phyloP scores from a whole-genome alignment of 1,140 invertebrate species.

The Andricus grossulariae region DNA sequence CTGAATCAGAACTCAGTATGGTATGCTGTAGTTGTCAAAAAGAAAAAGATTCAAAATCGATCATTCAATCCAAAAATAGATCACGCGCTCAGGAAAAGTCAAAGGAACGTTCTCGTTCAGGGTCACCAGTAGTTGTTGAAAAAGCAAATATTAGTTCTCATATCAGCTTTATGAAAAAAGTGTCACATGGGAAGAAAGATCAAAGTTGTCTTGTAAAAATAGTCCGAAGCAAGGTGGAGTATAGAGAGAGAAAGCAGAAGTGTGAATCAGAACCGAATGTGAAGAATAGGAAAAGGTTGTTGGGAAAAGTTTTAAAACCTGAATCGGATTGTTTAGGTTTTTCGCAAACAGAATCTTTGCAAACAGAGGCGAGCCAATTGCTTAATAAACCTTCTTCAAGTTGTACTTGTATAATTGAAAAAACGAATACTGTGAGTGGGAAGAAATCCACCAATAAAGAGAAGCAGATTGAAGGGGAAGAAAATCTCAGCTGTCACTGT shows the following conservation, averaged over 20 bases:
- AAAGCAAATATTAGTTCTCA: not conserved
- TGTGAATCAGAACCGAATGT: not conserved
- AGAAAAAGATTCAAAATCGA: slow-evolving; percentile 2
- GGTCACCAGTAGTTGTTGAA: not conserved
- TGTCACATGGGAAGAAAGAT: slow-evolving; percentile 39
- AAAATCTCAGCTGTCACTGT: not conserved
- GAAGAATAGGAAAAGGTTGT: not conserved
- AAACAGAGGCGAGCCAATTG: too few species aligned
- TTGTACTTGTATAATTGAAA: slow-evolving; percentile 2
- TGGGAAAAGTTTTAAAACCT: not conserved
- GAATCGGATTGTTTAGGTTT: not conserved
- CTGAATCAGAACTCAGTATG: not conserved
- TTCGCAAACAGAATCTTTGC: not conserved
- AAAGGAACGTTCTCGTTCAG: not conserved
- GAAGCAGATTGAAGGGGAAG: not conserved
- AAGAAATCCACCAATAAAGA: not conserved
- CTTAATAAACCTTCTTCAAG: too few species aligned
- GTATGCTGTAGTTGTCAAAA: not conserved
- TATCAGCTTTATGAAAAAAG: not conserved
- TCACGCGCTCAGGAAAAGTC: not conserved
- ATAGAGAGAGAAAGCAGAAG: not conserved
- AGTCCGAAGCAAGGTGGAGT: slow-evolving; percentile 34
- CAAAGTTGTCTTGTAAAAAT: slow-evolving; percentile 47
- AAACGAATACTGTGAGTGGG: not conserved
- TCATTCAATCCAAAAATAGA: slow-evolving; percentile 19